Conservation (phyloP, 2,888 invertebrate species). For the Pammene aurita region DNA sequence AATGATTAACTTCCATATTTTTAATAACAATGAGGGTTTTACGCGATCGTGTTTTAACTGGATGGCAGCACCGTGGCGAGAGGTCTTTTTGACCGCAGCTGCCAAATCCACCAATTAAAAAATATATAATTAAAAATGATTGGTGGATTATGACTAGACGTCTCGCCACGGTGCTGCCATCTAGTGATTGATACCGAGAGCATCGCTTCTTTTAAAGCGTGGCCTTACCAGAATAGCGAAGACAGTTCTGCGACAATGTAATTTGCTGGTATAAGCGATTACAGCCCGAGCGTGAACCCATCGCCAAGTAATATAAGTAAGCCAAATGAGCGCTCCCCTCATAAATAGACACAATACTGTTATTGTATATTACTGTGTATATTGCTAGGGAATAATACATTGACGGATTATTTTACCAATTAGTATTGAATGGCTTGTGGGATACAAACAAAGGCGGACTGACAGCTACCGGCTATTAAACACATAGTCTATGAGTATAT, state of each 20-base stretch:
- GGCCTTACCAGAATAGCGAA: conserved; percentile 14
- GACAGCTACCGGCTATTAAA: neutral
- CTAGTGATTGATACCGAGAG: too few relatives aligned
- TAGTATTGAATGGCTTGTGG: conserved; percentile 33
- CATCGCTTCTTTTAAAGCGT: conserved; percentile 12
- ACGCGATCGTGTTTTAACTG: too few relatives aligned
- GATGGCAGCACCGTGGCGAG: too few relatives aligned
- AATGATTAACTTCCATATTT: too few relatives aligned
- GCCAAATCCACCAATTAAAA: too few relatives aligned
- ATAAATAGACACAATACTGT: conserved; percentile 36
- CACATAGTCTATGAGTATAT: neutral
- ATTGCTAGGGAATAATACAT: conserved; percentile 26
- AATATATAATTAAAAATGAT: too few relatives aligned
- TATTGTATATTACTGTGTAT: conserved; percentile 10
- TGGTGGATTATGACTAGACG: too few relatives aligned
- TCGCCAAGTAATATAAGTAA: conserved; percentile 41
- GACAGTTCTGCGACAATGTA: conserved; percentile 36
- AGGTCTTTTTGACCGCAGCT: too few relatives aligned
- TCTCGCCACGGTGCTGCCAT: too few relatives aligned
- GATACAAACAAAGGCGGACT: conserved; percentile 11
- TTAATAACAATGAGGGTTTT: too few relatives aligned
- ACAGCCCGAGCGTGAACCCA: conserved; percentile 37
- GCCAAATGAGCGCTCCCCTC: conserved; percentile 40
- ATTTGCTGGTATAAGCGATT: conserved; percentile 41
- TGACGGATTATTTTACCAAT: conserved; percentile 39